These are phyloP conservation scores for Tachysurus fulvidraco DNA, from an alignment of 2,113 vertebrate genomes.

Conservation along the genomic window DNA sequence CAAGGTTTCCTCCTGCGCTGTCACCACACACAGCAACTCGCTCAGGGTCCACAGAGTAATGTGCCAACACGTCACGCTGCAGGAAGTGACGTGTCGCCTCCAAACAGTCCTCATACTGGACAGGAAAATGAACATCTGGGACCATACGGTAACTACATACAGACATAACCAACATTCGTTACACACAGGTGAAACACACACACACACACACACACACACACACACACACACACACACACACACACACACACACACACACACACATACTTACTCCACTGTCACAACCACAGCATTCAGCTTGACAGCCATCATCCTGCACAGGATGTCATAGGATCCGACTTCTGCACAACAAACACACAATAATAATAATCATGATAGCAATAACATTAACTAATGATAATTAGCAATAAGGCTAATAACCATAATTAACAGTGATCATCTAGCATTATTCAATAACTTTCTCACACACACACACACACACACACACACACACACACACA, in stretches of 20 bases:
- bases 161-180: background rate
- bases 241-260: conserved; percentile 6
- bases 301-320: conserved; percentile 78
- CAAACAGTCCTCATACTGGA: conserved; percentile 81
- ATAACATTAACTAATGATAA: background rate
- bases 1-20: conserved; percentile 93
- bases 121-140: conserved; percentile 84
- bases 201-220: conserved; percentile 1
- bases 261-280: conserved; percentile 87
- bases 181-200: conserved; percentile 4
- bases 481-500: conserved; percentile 60
- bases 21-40: conserved; percentile 89
- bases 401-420: background rate
- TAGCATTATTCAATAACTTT: background rate
- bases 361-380: background rate
- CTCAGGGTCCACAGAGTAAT: conserved; percentile 83
- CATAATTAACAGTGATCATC: background rate
- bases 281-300: conserved; percentile 86
- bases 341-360: conserved; percentile 64
- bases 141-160: conserved; percentile 83
- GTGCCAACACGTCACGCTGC: conserved; percentile 76
- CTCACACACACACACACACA: conserved; percentile 7
- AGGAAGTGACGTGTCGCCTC: conserved; percentile 84
- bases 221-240: conserved; percentile 65
- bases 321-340: conserved; percentile 76